Evolutionary conservation across 2,113 vertebrate species (phyloP).

Genomic region (Polypterus bichir): DNA sequence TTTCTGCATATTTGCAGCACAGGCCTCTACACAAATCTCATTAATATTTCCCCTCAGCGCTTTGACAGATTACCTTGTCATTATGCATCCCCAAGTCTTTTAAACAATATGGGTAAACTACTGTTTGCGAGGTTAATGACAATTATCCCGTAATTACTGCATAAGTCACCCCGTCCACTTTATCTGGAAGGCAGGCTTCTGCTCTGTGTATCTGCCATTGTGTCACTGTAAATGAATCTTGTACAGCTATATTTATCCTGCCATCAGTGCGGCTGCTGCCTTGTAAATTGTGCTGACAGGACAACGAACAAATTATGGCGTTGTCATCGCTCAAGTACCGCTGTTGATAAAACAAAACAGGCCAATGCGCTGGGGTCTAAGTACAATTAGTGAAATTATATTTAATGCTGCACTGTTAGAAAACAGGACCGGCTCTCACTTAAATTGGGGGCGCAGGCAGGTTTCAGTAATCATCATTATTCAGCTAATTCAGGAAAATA

Average conservation of each 20-base stretch:
- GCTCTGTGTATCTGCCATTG: constrained; percentile 70
- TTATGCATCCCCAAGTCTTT: constrained; percentile 95
- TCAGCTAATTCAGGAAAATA: constrained; percentile 21
- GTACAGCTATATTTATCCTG: constrained; percentile 74
- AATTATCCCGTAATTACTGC: constrained; percentile 99
- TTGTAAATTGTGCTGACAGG: constrained; percentile 78
- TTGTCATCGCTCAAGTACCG: constrained; percentile 67
- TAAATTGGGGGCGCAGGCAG: constrained; percentile 31
- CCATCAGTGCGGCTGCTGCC: constrained; percentile 37
- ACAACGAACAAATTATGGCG: constrained; percentile 73
- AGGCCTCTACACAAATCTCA: constrained; percentile 78
- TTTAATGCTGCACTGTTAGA: constrained; percentile 37
- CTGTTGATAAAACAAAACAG: constrained; percentile 67
- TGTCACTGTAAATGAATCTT: constrained; percentile 81
- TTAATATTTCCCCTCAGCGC: constrained; percentile 82
- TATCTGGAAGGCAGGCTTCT: constrained; percentile 81
- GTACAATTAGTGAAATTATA: constrained; percentile 60
- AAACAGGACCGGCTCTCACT: constrained; percentile 26
- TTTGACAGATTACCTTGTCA: constrained; percentile 99
- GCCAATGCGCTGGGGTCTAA: constrained; percentile 43
- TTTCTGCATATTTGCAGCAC: constrained; percentile 90
- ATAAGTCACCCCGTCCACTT: constrained; percentile 82
- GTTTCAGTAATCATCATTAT: constrained; percentile 32
- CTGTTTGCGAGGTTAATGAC: constrained; percentile 99
- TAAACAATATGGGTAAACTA: constrained; percentile 98